Percentiles rank a stretch among this genome's conserved stretches.
Conservation (phyloP, 2,797 vertebrate species). For the Chrysolophus pictus region DNA sequence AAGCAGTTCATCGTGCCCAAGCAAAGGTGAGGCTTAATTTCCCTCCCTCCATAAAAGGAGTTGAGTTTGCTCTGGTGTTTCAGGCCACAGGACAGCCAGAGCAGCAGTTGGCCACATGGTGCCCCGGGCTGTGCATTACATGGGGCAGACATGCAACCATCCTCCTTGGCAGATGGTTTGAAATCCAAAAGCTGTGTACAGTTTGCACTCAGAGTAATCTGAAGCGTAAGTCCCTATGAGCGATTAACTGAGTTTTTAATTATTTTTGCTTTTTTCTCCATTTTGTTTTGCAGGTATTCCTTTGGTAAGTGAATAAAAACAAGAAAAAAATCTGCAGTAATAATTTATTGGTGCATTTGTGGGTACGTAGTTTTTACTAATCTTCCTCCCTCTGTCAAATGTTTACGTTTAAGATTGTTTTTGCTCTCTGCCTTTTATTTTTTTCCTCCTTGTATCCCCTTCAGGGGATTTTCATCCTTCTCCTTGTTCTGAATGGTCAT, state of each 20-base stretch:
- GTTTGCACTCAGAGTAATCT: not conserved
- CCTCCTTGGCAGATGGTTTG: not conserved
- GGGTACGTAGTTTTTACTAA: conserved; percentile 72
- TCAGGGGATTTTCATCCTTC: not conserved
- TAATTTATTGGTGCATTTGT: conserved; percentile 1
- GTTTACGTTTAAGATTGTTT: not conserved
- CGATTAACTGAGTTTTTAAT: not conserved
- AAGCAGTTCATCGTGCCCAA: not conserved
- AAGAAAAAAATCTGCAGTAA: conserved; percentile 11
- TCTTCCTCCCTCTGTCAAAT: not conserved
- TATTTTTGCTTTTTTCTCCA: not conserved
- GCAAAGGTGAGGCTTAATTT: not conserved
- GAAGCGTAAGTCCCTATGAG: not conserved
- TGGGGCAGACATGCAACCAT: rapidly evolving
- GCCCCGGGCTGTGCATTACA: rapidly evolving
- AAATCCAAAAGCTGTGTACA: not conserved
- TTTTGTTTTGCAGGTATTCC: conserved; percentile 89
- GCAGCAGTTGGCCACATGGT: not conserved
- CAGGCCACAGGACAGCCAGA: not conserved
- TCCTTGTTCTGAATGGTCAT: rapidly evolving
- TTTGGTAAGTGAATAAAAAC: conserved; percentile 89
- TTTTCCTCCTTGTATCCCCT: not conserved
- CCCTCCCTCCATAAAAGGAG: not conserved
- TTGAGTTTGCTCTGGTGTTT: not conserved
- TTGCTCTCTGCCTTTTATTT: not conserved